These are phyloP conservation scores for Alethe diademata DNA, from an alignment of 2,113 vertebrate species.

Conservation along the genomic window DNA sequence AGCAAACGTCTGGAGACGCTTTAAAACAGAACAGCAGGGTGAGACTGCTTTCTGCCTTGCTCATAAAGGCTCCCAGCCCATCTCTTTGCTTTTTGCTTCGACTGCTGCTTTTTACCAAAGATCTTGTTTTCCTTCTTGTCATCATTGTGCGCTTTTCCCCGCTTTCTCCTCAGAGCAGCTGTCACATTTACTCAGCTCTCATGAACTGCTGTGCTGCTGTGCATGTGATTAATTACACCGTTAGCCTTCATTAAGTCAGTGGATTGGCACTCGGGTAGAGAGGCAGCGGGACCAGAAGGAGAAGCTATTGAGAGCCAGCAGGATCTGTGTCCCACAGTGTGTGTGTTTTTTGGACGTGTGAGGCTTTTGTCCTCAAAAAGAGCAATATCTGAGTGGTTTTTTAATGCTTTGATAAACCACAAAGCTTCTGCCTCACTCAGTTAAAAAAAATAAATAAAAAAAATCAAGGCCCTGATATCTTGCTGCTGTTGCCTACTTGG, in stretches of 20 bases:
- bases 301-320: constrained; percentile 36
- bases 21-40: neutral
- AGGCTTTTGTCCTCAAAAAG: constrained; percentile 10
- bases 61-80: neutral
- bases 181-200: constrained; percentile 46
- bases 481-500: neutral
- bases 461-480: neutral
- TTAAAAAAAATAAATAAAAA: neutral
- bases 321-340: neutral
- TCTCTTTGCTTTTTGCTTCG: neutral
- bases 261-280: neutral
- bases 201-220: neutral
- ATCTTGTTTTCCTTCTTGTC: neutral
- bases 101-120: neutral
- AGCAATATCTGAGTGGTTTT: neutral
- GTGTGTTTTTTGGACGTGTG: neutral
- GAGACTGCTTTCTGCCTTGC: neutral
- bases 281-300: constrained; percentile 41
- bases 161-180: constrained; percentile 27
- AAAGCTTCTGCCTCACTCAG: neutral
- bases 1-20: rapidly evolving
- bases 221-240: constrained; percentile 44
- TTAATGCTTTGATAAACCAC: neutral
- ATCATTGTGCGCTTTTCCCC: neutral
- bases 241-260: constrained; percentile 61